These are phyloP conservation scores for Tragelaphus strepsiceros DNA, from an alignment of 2,113 vertebrate genomes.

Conservation along the genomic window DNA sequence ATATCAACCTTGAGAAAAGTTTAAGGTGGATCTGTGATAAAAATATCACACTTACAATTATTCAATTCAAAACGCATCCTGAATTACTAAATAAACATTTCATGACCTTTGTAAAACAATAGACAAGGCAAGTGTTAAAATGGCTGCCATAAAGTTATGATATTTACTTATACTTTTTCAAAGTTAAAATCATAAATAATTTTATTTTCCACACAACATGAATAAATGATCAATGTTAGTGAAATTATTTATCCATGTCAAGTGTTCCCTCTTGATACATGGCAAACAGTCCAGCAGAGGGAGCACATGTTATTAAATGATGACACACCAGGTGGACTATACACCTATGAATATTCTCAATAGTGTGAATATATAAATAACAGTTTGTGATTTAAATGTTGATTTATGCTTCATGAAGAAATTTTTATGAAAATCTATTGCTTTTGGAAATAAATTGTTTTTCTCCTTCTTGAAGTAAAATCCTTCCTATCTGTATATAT, in stretches of 20 bases:
- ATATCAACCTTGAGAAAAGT: background rate
- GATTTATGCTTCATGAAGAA: background rate
- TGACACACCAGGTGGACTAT: background rate
- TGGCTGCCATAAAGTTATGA: background rate
- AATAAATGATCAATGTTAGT: background rate
- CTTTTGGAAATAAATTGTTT: background rate
- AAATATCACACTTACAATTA: background rate
- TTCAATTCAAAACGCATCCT: background rate
- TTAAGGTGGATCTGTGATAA: background rate
- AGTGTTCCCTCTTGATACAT: background rate
- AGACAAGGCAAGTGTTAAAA: background rate
- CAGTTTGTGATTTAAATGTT: background rate
- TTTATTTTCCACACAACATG: background rate
- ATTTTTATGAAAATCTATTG: background rate
- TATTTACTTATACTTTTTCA: background rate
- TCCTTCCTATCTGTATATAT: background rate
- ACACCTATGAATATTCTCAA: background rate
- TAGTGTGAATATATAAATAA: background rate
- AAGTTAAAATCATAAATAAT: background rate
- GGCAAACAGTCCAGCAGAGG: conserved; percentile 24
- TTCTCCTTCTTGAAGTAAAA: background rate
- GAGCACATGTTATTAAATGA: conserved; percentile 25
- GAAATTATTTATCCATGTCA: background rate
- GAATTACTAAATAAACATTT: background rate
- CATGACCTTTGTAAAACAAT: background rate